These are phyloP conservation scores for Ephydatia muelleri DNA, from an alignment of 37 sponge, comb jelly and placozoan species.

Conservation along the genomic window DNA sequence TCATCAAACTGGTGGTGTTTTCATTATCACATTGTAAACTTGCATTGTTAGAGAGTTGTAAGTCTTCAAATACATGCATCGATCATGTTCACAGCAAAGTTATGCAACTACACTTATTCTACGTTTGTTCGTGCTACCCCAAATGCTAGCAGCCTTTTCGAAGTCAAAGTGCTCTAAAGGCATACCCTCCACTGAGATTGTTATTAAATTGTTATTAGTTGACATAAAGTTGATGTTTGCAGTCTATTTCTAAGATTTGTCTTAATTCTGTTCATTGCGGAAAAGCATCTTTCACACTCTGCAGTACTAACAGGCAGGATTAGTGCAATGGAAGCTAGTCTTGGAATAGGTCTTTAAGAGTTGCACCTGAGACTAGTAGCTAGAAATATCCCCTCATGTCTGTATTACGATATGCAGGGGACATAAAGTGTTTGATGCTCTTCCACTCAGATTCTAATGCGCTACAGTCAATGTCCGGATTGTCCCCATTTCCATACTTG, in stretches of 20 bases:
- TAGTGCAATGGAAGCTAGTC: conserved; percentile 6
- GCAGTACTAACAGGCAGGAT: conserved; percentile 38
- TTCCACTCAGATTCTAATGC: conserved; percentile 1
- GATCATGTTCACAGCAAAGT: too few species aligned
- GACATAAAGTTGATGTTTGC: conserved; percentile 6
- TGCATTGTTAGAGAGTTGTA: too few species aligned
- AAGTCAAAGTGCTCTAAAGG: conserved; percentile 13
- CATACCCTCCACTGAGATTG: conserved; percentile 32
- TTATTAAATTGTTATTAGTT: conserved; percentile 24
- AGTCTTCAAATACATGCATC: too few species aligned
- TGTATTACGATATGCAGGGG: neutral
- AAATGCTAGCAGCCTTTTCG: conserved; percentile 32
- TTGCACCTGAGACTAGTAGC: neutral
- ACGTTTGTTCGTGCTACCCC: conserved; percentile 24
- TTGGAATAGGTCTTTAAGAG: conserved; percentile 17
- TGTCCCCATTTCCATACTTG: neutral
- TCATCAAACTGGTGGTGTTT: too few species aligned
- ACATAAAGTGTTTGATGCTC: neutral
- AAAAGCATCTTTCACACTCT: conserved; percentile 42
- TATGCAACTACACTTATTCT: neutral
- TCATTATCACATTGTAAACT: too few species aligned
- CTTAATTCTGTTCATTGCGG: conserved; percentile 45
- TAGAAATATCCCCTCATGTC: conserved; percentile 1
- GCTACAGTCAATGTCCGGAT: neutral
- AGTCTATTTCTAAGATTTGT: conserved; percentile 12